Percentiles rank a stretch among this genome's conserved stretches.
phyloP scores from a whole-genome alignment of 2,888 invertebrate genomes.

The Protonemura montana region DNA sequence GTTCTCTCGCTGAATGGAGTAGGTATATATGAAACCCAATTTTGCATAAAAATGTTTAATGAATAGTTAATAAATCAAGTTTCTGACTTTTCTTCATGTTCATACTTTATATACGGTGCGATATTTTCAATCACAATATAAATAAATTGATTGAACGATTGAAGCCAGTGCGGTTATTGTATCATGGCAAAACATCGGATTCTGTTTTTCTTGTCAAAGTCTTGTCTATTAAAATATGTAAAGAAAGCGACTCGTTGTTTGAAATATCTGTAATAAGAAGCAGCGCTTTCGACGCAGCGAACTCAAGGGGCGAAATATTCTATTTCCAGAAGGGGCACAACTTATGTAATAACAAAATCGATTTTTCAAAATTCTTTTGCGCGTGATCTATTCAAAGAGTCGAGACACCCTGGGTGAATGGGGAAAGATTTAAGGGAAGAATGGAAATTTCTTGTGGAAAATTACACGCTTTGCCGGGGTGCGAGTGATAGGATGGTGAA shows the following conservation, averaged over 20 bases:
- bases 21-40: too few relatives aligned
- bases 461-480: conserved; percentile 20
- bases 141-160: neutral
- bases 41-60: too few relatives aligned
- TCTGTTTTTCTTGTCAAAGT: neutral
- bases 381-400: conserved; percentile 36
- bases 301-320: conserved; percentile 1
- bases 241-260: neutral
- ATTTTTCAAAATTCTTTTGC: conserved; percentile 22
- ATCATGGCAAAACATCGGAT: neutral
- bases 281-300: neutral
- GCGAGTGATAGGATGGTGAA: conserved; percentile 1
- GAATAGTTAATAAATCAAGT: too few relatives aligned
- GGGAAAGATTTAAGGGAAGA: conserved; percentile 16
- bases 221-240: neutral
- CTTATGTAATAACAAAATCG: conserved; percentile 39
- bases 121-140: neutral
- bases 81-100: too few relatives aligned
- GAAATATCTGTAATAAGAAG: neutral
- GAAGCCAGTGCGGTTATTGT: neutral
- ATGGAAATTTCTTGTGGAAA: conserved; percentile 32
- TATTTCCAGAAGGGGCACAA: conserved; percentile 25
- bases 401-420: neutral
- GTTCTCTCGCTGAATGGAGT: too few relatives aligned
- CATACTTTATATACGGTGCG: too few relatives aligned